Base-by-base conservation (phyloP, 1,140 invertebrate species). In the Halesus radiatus region DNA sequence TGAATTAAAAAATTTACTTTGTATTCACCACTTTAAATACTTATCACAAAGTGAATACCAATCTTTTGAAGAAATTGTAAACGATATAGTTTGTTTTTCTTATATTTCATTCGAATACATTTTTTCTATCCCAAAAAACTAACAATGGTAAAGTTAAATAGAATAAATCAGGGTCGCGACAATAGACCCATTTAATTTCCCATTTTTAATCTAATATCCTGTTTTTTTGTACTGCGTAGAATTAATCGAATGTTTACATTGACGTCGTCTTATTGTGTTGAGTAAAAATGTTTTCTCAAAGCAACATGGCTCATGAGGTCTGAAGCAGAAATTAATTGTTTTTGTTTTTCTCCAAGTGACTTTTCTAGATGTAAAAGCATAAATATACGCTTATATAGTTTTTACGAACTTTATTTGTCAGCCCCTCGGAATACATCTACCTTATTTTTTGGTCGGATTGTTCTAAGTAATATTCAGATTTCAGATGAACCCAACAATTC, bases 361-460 rank as follows among this genome's bases (percentile, higher is more conserved):
- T 75, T 66, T 53, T 68, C 16, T 80, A 82, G 81, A 78, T 82
- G 81, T 77, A 80, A 82, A 82, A 78, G 81, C 80, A 78, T 80
- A 80, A 82, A 82, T 82, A 82, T 79, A 77, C 78, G 68, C 52
- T 50, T 54, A 22, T 58, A 58, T 74, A 60, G 72, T 66, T 22
- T 68, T 79, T 77, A 77, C 50, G 73, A 80, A 54, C 70, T 56
- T 54, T 62, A 18, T 45, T 37, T 53, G 64, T 74, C 60, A 52
- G 70, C 50, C 58, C 60, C 26, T 13, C 26, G 78, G 76, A 37
- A 75, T 26, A 16, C 52, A 23, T 58, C 73, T 73, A 80, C 52
- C 20, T 82, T 50, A 79, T 79, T 79, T 77, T 29, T 73, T 56
- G 70, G 52, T 50, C 45, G 80, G 54, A 32, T 78, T 74, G 29